Percentiles rank a stretch among this genome's conserved stretches.
Evolutionary conservation across 2,888 invertebrate species (phyloP).

Genomic region (Xestia xanthographa): DNA sequence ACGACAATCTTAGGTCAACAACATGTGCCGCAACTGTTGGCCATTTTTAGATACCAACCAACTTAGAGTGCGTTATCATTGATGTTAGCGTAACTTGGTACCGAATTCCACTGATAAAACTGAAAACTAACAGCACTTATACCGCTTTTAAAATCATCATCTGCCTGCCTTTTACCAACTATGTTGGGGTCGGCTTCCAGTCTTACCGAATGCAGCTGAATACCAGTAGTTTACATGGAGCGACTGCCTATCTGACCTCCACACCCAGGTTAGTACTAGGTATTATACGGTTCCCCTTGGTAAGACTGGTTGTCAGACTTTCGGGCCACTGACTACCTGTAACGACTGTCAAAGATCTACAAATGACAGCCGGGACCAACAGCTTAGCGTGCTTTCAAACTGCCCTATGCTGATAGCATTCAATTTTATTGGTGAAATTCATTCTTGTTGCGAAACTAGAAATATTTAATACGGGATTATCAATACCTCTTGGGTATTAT

Average conservation of each 20-base stretch:
- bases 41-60: background rate
- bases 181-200: background rate
- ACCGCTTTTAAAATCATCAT: no score
- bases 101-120: background rate
- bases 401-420: background rate
- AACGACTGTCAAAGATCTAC: no score
- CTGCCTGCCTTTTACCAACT: background rate
- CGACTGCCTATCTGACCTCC: background rate
- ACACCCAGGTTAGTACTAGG: no score
- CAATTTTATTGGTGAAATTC: background rate
- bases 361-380: no score
- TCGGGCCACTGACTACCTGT: no score
- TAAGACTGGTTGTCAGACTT: no score
- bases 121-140: no score
- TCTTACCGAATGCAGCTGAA: background rate
- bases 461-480: conserved; percentile 27
- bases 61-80: conserved; percentile 4
- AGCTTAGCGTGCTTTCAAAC: background rate
- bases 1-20: background rate
- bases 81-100: conserved; percentile 1
- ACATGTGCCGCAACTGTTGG: background rate
- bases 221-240: background rate
- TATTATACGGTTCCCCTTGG: no score
- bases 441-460: background rate
- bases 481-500: conserved; percentile 34